Evolutionary conservation across 2,797 vertebrate species (phyloP), one percentile per base, ranked within the genome.

Genomic region (Xyrichtys novacula): DNA sequence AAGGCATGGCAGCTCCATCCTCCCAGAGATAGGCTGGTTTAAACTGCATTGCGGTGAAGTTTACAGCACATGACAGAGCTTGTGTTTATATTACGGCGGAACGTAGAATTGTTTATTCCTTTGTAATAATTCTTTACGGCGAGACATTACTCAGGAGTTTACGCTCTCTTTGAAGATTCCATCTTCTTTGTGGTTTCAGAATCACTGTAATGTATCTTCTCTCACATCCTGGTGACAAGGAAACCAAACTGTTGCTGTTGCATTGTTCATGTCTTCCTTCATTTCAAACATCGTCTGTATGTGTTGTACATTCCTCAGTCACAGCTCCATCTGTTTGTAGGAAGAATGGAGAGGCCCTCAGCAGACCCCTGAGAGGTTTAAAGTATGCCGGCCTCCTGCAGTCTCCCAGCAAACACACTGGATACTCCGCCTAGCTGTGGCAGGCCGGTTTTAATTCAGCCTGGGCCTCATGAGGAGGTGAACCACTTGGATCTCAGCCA

Each of bases 351-450:
- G 88, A 84, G 87, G 84, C 78, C 85, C 84, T 88, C 59, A 15
- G 60, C 77, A 75, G 72, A 88, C 80, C 84, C 85, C 83, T 76
- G 73, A 84, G 86, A 86, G 83, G 83, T 84, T 83, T 88, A 66
- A 88, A 88, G 78, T 85, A 91, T 90, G 81, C 75, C 12, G 80
- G 81, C 87, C 88, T 89, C 89, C 87, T 48, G 85, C 83, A 83
- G 85, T 77, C 84, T 85, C 81, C 70, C 76, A 69, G 81, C 71
- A 86, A 87, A 85, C 80, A 86, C 40, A 76, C 54, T 68, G 68
- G 85, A 78, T 47, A 60, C 75, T 74, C 50, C 29, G 31, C 85
- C 76, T 73, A 20, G 52, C 78, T 74, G 76, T 31, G 70, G 71
- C 81, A 71, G 76, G 52, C 84, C 74, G 55, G 71, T 84, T 89